Evolutionary conservation across 2,797 vertebrate species (phyloP), one percentile per base, ranked within the genome.

Genomic region (Acipenser transmontanus): DNA sequence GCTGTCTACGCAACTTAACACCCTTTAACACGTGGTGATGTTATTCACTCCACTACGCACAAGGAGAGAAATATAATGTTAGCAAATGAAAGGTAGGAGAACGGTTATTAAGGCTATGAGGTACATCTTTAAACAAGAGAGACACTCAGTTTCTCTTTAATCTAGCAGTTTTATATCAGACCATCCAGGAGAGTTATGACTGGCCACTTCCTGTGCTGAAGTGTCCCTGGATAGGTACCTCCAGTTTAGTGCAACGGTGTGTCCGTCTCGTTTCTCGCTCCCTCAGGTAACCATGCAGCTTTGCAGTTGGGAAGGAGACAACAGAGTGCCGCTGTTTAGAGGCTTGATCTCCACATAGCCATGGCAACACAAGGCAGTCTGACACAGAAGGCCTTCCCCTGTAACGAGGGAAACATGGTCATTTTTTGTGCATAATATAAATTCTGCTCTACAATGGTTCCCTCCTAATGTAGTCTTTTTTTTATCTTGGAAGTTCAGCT

Each of bases 301-400:
- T 95, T 60, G 79, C 82, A 0, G 95, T 93, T 70, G 94, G 89
- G 79, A 98, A 99, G 73, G 88, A 90, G 47, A 99, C 88, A 0
- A 88, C 80, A 0, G 93, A 91, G 20, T 84, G 85, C n/a, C 83
- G 74, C 49, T 74, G 82, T 72, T 79, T 87, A 34, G 88, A 82
- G 1, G 88, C 72, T 7, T 82, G 80, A 0, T 91, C 91, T 64
- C 93, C 90, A 0, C 91, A 88, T n/a, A 98, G 82, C 97, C 95
- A 99, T 0, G 83, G 78, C 71, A 91, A 91, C 80, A 93, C 92
- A 17, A 96, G 91, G 78, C 93, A 97, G 75, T 95, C 93, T 0
- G 90, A 84, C 0, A 92, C 92, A 0, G 91, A 90, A 0, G 92
- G 95, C 64, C 97, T 90, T 66, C 88, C 94, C 94, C 96, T 98